Percentiles rank a stretch among this genome's conserved stretches.
Evolutionary conservation across 1,140 invertebrate genomes (phyloP).

Genomic region (Zaprionus africanus): DNA sequence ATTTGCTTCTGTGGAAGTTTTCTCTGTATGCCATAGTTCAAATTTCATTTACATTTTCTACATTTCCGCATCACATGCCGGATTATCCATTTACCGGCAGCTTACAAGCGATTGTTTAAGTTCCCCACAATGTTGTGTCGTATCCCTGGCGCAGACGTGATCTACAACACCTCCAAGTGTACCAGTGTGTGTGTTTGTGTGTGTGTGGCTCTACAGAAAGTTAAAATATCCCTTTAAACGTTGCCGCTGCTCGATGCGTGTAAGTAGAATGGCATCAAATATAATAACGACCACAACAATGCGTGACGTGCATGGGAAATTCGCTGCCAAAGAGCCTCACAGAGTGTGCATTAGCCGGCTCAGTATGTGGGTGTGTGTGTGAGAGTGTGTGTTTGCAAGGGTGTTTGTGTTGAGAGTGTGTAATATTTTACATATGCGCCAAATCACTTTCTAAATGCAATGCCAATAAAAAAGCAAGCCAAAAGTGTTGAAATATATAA

Average conservation of each 20-base stretch:
- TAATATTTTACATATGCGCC: conserved; percentile 38
- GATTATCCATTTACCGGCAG: conserved; percentile 8
- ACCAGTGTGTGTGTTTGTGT: neutral
- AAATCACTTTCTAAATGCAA: conserved; percentile 65
- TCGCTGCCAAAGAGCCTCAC: conserved; percentile 22
- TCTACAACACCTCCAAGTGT: neutral
- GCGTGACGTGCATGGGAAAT: conserved; percentile 54
- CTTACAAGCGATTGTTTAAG: conserved; percentile 5
- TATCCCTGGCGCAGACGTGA: neutral
- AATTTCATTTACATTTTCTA: neutral
- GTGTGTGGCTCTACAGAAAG: conserved; percentile 19
- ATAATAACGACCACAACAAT: conserved; percentile 64
- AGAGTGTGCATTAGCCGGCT: conserved; percentile 45
- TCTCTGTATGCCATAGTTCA: neutral
- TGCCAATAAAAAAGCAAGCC: conserved; percentile 57
- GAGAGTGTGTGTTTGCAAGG: conserved; percentile 11
- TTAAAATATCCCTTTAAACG: conserved; percentile 54
- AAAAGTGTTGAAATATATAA: conserved; percentile 57
- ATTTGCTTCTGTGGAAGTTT: neutral
- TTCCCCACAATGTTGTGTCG: neutral
- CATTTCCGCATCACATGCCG: conserved; percentile 3
- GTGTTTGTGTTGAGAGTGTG: conserved; percentile 15
- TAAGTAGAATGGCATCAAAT: conserved; percentile 54
- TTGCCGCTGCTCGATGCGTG: conserved; percentile 19
- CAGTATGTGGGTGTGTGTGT: conserved; percentile 15